A percentile compares a stretch with the other conserved stretches of the same genome.
phyloP scores from a whole-genome alignment of 2,797 vertebrate species.

The Avahi laniger region DNA sequence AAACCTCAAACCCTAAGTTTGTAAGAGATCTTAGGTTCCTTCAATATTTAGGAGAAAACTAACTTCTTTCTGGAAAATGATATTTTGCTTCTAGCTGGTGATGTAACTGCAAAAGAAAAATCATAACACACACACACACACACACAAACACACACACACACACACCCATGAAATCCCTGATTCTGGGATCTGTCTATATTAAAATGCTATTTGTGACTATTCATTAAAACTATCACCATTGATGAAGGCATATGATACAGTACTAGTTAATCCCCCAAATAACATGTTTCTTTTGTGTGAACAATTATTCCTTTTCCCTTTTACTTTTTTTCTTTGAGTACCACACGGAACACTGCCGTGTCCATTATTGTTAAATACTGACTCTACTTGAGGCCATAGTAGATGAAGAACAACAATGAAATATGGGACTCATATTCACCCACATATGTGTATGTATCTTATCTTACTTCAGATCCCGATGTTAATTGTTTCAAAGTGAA shows the following conservation, averaged over 20 bases:
- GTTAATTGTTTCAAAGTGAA: background rate
- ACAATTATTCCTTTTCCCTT: background rate
- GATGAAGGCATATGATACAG: background rate
- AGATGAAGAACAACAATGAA: background rate
- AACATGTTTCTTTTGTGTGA: background rate
- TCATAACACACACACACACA: background rate
- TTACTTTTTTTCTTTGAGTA: background rate
- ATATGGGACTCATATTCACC: background rate
- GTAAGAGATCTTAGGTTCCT: background rate
- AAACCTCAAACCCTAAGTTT: background rate
- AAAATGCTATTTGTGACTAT: background rate
- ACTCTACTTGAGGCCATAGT: background rate
- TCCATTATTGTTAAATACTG: background rate
- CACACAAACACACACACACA: background rate
- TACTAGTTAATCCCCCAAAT: background rate
- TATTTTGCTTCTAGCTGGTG: background rate
- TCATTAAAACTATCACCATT: background rate
- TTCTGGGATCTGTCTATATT: background rate
- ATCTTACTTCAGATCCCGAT: background rate
- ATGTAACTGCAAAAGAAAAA: background rate
- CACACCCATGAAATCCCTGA: background rate
- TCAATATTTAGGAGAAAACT: background rate
- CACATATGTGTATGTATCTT: background rate
- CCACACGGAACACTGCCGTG: background rate
- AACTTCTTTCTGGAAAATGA: background rate